phyloP scores from a whole-genome alignment of 2,888 invertebrate species.

The Julus scanicus region DNA sequence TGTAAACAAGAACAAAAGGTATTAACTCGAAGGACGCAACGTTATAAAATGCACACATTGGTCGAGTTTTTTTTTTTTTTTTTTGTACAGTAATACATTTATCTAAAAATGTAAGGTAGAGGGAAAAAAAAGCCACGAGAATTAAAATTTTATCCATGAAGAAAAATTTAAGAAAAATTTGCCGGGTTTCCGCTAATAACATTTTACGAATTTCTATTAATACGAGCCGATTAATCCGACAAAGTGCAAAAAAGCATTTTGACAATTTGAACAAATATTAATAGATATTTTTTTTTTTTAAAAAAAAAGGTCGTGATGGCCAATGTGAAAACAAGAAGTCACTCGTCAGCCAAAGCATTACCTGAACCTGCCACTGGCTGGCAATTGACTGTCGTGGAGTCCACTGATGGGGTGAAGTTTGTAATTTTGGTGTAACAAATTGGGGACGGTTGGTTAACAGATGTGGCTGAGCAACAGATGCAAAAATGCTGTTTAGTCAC shows the following conservation, averaged over 20 bases:
- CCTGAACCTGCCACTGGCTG: constrained; percentile 26
- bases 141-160: too few relatives aligned
- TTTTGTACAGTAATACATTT: too few relatives aligned
- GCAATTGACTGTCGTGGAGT: constrained; percentile 1
- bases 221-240: too few relatives aligned
- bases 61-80: too few relatives aligned
- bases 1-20: background rate
- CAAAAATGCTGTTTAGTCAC: background rate
- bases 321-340: background rate
- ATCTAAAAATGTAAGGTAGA: too few relatives aligned
- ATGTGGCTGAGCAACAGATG: constrained; percentile 4
- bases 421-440: constrained; percentile 46
- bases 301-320: background rate
- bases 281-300: background rate
- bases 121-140: too few relatives aligned
- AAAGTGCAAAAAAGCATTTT: too few relatives aligned
- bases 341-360: background rate
- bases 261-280: background rate
- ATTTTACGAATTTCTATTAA: too few relatives aligned
- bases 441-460: constrained; percentile 12
- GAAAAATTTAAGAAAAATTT: too few relatives aligned
- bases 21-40: too few relatives aligned
- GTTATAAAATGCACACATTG: background rate
- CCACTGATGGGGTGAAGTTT: constrained; percentile 38
- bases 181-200: too few relatives aligned